Conservation (phyloP, 2,797 vertebrate species). For the Rousettus madagascariensis region DNA sequence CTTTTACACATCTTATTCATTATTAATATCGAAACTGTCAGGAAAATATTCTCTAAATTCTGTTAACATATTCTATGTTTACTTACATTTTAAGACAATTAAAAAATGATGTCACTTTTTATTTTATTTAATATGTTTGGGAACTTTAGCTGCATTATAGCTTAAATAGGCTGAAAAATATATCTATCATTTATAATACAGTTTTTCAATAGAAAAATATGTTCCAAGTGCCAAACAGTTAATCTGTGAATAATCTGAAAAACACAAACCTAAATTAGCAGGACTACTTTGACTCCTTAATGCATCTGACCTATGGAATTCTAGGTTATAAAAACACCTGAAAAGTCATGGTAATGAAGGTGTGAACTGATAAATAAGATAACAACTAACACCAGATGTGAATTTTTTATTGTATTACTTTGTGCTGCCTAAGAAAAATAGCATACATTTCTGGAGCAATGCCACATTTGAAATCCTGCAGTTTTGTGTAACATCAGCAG, state of each 20-base stretch:
- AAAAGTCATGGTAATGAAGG: conserved; percentile 22
- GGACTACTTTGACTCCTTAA: neutral
- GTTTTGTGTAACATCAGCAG: conserved; percentile 63
- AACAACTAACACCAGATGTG: neutral
- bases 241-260: neutral
- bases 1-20: neutral
- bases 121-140: neutral
- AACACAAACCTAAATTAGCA: neutral
- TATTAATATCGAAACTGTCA: conserved; percentile 6
- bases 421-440: conserved; percentile 48
- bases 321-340: neutral
- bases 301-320: neutral
- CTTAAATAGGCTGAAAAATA: neutral
- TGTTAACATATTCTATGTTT: neutral
- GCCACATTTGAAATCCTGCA: conserved; percentile 46
- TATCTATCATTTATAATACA: neutral
- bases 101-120: neutral
- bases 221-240: neutral
- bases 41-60: neutral
- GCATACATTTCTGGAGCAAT: neutral
- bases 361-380: conserved; percentile 48
- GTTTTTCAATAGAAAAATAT: conserved; percentile 18
- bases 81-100: neutral
- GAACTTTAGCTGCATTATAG: neutral
- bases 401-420: conserved; percentile 33